A percentile compares a stretch with the other conserved stretches of the same genome.
phyloP scores from a whole-genome alignment of 2,113 vertebrate species.

The Panthera uncia region DNA sequence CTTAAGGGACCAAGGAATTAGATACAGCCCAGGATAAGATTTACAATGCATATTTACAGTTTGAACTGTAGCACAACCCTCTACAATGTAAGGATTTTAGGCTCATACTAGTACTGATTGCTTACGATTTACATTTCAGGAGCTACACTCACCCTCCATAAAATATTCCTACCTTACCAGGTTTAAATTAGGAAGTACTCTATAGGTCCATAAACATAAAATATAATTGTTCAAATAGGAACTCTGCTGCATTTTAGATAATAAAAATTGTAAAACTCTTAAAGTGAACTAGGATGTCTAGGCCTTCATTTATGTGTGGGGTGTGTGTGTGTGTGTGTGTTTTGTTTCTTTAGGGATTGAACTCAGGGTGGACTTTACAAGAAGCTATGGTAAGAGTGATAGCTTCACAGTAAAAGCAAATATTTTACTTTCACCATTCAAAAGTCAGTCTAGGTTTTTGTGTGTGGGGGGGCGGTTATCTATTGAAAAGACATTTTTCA shows the following conservation, averaged over 20 bases:
- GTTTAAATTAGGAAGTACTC: not conserved
- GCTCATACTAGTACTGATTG: not conserved
- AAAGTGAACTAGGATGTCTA: not conserved
- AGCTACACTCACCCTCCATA: not conserved
- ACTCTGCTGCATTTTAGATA: not conserved
- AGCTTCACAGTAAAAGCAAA: not conserved
- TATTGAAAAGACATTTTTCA: constrained; percentile 2
- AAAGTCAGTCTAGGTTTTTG: not conserved
- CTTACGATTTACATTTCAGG: not conserved
- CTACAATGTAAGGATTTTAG: not conserved
- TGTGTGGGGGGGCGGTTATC: not conserved
- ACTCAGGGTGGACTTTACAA: not conserved
- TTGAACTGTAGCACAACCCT: not conserved
- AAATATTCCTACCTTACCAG: not conserved
- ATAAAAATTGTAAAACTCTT: constrained; percentile 12
- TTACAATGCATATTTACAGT: not conserved
- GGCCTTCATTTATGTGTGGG: not conserved
- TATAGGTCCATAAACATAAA: not conserved
- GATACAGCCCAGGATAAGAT: not conserved
- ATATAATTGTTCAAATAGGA: not conserved
- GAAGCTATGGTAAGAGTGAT: constrained; percentile 5
- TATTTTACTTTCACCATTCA: not conserved
- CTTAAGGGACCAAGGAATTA: not conserved
- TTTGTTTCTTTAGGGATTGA: not conserved
- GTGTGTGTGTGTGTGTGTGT: not conserved